phyloP scores from a whole-genome alignment of 2,888 invertebrate species.

The Lymantria monacha region DNA sequence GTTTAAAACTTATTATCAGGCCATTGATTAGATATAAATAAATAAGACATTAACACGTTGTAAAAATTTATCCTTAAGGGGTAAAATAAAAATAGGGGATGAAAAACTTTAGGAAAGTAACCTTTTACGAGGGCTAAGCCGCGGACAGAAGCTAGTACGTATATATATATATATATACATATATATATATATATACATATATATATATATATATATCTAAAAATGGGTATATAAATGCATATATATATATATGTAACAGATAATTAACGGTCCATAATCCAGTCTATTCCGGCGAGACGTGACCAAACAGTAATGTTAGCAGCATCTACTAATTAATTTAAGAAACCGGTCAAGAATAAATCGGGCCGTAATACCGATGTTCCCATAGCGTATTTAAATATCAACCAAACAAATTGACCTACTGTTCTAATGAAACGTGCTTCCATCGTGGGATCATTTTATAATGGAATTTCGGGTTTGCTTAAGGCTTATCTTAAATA shows the following conservation, averaged over 20 bases:
- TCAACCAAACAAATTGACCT: slow-evolving; percentile 17
- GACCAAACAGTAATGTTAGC: slow-evolving; percentile 34
- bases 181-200: too few species aligned
- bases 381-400: slow-evolving; percentile 20
- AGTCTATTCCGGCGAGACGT: slow-evolving; percentile 22
- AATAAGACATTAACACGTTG: too few species aligned
- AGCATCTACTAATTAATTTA: slow-evolving; percentile 34
- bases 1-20: too few species aligned
- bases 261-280: slow-evolving; percentile 2
- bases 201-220: too few species aligned
- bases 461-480: slow-evolving; percentile 1
- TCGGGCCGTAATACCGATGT: slow-evolving; percentile 17
- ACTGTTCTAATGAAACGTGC: slow-evolving; percentile 10
- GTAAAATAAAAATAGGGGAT: too few species aligned
- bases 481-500: slow-evolving; percentile 3
- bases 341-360: slow-evolving; percentile 31
- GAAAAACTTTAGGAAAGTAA: too few species aligned
- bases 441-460: slow-evolving; percentile 9
- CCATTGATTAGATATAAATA: too few species aligned
- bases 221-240: background rate
- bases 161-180: too few species aligned
- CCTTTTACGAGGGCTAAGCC: too few species aligned
- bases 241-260: background rate
- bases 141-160: too few species aligned
- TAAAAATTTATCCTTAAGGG: too few species aligned